Evolutionary conservation across 2,797 vertebrate genomes (phyloP), one percentile per base, ranked within the genome.

Genomic region (Eulemur albifrons): DNA sequence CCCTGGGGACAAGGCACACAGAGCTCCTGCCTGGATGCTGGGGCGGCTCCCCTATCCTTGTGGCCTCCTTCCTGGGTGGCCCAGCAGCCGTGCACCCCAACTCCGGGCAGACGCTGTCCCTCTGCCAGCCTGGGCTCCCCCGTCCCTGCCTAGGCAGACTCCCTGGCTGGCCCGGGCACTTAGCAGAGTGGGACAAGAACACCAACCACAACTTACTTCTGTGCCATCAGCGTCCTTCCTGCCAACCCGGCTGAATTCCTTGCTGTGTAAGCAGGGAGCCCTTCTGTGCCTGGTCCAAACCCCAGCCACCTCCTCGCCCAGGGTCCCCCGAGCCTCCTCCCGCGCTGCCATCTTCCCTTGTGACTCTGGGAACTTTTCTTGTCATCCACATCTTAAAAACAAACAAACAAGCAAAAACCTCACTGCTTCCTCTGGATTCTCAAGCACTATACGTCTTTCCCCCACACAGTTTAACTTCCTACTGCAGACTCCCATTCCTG

Each of bases 401-500:
- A 65, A 20, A 52, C 63, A 67, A 20, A 52, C 63, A 67, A 35
- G 43, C 43, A 45, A 45, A 40, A 45, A 59, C 14, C 0, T 14
- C 43, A 0, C 30, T 21, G 7, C 25, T 30, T 57, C 43, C 59
- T 81, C 43, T 63, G 27, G 18, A 32, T 27, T 54, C 72, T 45
- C 59, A 30, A 43, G 25, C 12, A 32, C 32, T 52, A 30, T 14
- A 11, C 4, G 40, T 30, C 61, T 72, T 70, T 43, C 52, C 40
- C 45, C 14, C 4, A 27, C 11, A 52, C 23, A 48, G 17, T 48
- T 43, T 14, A 65, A 72, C 12, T 76, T 52, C 57, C 43, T 18
- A 20, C 70, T 0, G 2, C 4, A 4, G 57, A 50, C 72, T 21
- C 5, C 23, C 23, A 4, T 2, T 18, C 32, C 8, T 38, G 15